These are phyloP conservation scores for Pristionchus arcanus DNA, from an alignment of 2,888 invertebrate genomes.

Conservation along the genomic window DNA sequence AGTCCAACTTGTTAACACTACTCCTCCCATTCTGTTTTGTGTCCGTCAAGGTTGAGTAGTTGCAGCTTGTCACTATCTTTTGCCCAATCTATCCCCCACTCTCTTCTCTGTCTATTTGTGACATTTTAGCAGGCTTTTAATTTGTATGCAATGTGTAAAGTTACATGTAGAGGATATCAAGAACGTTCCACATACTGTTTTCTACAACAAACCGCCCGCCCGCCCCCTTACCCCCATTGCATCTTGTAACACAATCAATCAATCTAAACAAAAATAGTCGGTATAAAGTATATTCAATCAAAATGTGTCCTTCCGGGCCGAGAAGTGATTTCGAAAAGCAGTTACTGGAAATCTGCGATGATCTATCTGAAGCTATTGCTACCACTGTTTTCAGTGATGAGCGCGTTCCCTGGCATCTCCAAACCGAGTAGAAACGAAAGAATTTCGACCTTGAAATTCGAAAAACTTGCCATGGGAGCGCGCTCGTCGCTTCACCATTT, in stretches of 20 bases:
- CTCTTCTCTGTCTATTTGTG: neutral
- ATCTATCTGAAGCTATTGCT: neutral
- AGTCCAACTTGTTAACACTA: neutral
- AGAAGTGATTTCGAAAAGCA: neutral
- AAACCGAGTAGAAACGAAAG: neutral
- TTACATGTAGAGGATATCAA: slow-evolving; percentile 51
- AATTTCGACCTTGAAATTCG: neutral
- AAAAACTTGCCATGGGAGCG: neutral
- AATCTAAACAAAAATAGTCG: neutral
- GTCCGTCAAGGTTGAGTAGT: neutral
- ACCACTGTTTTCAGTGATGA: neutral
- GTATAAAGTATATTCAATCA: slow-evolving; percentile 51
- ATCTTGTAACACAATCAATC: slow-evolving; percentile 2
- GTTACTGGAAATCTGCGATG: neutral
- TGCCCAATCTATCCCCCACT: neutral
- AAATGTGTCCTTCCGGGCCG: neutral
- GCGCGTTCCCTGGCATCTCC: neutral
- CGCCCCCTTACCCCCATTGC: neutral
- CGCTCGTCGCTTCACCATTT: neutral
- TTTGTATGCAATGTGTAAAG: slow-evolving; percentile 53
- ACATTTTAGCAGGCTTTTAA: slow-evolving; percentile 46
- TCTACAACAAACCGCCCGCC: neutral
- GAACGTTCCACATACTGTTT: slow-evolving; percentile 31
- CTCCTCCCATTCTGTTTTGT: neutral
- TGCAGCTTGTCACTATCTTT: neutral